Evolutionary conservation across 2,888 invertebrate species (phyloP), one percentile per base, ranked within the genome.

Genomic region (Spilarctia lutea): DNA sequence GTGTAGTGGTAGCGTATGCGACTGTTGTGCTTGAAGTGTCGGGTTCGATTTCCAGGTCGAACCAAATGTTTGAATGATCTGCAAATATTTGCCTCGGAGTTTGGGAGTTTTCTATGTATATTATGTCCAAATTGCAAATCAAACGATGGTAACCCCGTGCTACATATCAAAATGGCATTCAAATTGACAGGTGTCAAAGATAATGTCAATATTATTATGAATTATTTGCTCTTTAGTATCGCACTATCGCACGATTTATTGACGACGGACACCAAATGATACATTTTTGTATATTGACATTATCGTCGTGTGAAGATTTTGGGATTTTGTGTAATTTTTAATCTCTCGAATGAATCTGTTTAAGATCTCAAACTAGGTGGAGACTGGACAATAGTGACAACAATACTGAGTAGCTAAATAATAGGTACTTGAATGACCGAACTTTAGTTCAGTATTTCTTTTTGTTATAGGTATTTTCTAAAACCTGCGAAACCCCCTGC

Each of bases 221-320:
- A 93, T 93, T 94, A 93, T 94, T 94, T 93, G 89, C 92, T 91
- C 93, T 93, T 93, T 93, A 92, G 85, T 82, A 85, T 81, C 85
- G 71, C 39, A 69, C 72, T 80, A 60, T 86, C 83, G 75, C 71
- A 77, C 80, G 85, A 86, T 85, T 85, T 85, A 78, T 85, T 83
- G 83, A 82, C 77, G 75, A 81, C 82, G 75, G 73, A 48, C 30
- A 75, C 48, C 10, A 45, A 75, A 69, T n/a, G 81, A 80, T 79
- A 83, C 82, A 79, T 71, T 71, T 63, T 76, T 73, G 77, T 77
- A 74, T 75, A 13, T 24, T 35, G 24, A 76, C n/a, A 73, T 80
- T 84, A 85, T 83, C 79, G 77, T 45, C 75, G 76, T 85, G 85
- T 83, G 86, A 84, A 83, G 70, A 75, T 75, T 63, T 74, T 33